Evolutionary conservation across 2,888 invertebrate species (phyloP), one percentile per base, ranked within the genome.

Genomic region (Pammene fasciana): DNA sequence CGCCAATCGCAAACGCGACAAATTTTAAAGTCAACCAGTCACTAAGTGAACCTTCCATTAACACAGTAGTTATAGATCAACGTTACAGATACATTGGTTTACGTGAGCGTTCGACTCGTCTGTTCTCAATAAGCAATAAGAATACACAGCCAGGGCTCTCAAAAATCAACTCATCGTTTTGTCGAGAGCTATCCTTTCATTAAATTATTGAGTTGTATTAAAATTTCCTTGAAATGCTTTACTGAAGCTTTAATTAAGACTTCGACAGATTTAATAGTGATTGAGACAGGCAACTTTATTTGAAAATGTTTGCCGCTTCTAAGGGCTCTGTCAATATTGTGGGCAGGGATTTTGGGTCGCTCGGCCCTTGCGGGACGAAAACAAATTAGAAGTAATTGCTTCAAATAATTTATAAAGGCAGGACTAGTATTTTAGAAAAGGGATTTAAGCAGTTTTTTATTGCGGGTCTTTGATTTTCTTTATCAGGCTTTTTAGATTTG

Each of bases 111-210:
- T 34, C n/a, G 34, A 54, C 8, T 54, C 13, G 1, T 14, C 26
- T 52, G 5, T 8, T 13, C 5, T 18, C 11, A 34, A 26, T n/a
- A 34, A 36, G 8, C 54, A 34, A 50, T 54, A 6, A 26, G 1
- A 26, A 26, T 4, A 26, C 26, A 26, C 26, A 52, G 26, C 11
- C 52, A 18, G 71, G 72, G 70, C 76, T 75, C 81, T 84, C 73
- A 80, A 80, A 82, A 80, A 83, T 84, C 85, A 84, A 85, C 79
- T 82, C 80, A 73, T 79, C 76, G 76, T 76, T 82, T 81, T 78
- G 76, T 84, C 74, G 74, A 87, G 82, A 61, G 75, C 78, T 76
- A 77, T 84, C 75, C 73, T 72, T 74, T 79, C 78, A 76, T 81
- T 78, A 80, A 85, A 80, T 81, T 80, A 82, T 81, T 79, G 79